These are phyloP conservation scores for Syncerus caffer DNA, from an alignment of 2,797 vertebrate genomes.

Conservation along the genomic window DNA sequence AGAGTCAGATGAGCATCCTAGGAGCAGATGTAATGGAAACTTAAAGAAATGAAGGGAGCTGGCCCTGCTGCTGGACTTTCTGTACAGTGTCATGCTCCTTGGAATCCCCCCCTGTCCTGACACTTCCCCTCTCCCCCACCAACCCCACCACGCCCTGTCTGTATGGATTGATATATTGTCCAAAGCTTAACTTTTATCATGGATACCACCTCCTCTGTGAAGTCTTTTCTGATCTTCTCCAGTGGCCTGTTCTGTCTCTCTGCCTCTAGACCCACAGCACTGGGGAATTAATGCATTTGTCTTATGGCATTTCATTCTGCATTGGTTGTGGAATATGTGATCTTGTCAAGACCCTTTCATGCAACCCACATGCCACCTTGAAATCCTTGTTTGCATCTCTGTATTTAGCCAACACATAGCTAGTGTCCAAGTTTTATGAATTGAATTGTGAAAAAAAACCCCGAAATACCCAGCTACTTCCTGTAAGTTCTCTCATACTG, in stretches of 20 bases:
- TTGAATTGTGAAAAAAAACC: background rate
- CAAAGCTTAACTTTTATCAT: background rate
- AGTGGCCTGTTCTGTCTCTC: background rate
- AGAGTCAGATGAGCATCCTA: background rate
- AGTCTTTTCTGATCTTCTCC: background rate
- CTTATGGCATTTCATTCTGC: background rate
- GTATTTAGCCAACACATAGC: background rate
- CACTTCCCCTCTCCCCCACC: background rate
- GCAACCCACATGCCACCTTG: background rate
- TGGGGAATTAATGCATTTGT: background rate
- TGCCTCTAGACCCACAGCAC: background rate
- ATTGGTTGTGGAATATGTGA: background rate
- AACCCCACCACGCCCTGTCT: background rate
- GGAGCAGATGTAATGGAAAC: background rate
- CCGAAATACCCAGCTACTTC: background rate
- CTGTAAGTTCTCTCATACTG: background rate
- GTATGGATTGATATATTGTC: background rate
- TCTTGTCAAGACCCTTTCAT: background rate
- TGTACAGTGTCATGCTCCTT: background rate
- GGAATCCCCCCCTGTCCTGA: background rate
- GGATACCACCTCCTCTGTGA: background rate
- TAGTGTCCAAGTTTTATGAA: background rate
- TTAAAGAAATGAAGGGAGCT: conserved; percentile 10
- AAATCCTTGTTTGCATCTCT: background rate
- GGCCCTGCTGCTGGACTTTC: background rate